phyloP scores from a whole-genome alignment of 2,888 invertebrate genomes.

The Hedychridium roseum region DNA sequence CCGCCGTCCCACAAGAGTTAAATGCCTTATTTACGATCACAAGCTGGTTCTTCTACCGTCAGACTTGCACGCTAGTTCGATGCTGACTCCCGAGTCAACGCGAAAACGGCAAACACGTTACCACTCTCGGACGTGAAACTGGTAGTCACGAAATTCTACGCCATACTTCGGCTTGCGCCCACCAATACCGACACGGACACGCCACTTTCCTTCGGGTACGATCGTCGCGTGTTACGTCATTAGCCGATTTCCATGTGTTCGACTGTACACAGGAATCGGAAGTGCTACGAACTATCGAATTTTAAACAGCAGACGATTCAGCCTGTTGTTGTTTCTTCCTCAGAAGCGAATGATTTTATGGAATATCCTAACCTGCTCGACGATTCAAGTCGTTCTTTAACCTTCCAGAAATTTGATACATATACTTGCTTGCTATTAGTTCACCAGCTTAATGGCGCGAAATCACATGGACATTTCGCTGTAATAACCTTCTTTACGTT shows the following conservation, averaged over 20 bases:
- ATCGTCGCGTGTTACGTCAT: conserved; percentile 56
- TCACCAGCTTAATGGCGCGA: too few species aligned
- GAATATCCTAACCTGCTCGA: too few species aligned
- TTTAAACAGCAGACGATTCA: too few species aligned
- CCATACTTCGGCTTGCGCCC: conserved; percentile 48
- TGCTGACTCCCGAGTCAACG: background rate
- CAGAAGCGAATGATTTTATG: too few species aligned
- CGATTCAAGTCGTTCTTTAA: too few species aligned
- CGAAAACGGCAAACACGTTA: background rate
- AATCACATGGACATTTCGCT: too few species aligned
- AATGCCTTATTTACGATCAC: background rate
- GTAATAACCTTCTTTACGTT: too few species aligned
- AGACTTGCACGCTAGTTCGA: background rate
- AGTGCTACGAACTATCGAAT: too few species aligned
- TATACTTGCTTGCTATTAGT: too few species aligned
- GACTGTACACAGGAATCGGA: too few species aligned
- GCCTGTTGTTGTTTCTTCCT: too few species aligned
- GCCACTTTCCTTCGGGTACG: conserved; percentile 27
- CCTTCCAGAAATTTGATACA: too few species aligned
- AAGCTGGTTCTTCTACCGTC: background rate
- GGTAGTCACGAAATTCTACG: conserved; percentile 47
- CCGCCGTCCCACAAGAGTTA: background rate
- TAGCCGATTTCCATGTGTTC: conserved; percentile 48
- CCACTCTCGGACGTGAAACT: conserved; percentile 17
- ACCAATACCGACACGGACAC: conserved; percentile 43